Evolutionary conservation across 2,797 vertebrate species (phyloP), one percentile per base, ranked within the genome.

Genomic region (Octomys mimax): DNA sequence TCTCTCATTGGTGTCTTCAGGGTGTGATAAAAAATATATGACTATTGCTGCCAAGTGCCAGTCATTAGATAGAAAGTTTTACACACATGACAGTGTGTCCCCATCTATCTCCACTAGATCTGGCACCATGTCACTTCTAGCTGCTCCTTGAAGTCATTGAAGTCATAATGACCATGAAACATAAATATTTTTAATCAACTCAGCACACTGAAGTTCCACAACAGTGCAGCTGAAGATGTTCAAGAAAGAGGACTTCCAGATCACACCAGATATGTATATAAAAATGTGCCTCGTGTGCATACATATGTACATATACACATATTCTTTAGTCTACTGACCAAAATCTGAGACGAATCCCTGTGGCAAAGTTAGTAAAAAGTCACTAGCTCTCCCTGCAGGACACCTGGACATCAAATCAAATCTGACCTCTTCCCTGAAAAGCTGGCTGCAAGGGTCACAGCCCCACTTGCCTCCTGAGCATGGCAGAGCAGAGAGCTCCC

Each of bases 301-400:
- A 66, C 33, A 36, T 22, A 36, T 1, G 36, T n/a, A 70, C n/a
- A 9, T 70, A 70, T 19, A 36, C 19, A 70, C 19, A 21, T 22
- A n/a, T 36, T 88, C 10, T 70, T 95, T 52, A 61, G 84, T 70
- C 21, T 81, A 52, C 36, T 59, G 26, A 31, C 81, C 84, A 82
- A 83, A 93, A 49, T 31, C 7, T 33, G 70, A 89, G 81, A 42
- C 24, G 22, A 33, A 26, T 79, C 24, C n/a, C 64, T 39, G 0
- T 21, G 26, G 18, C 6, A n/a, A 59, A 79, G 54, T 77, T 94
- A 57, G 62, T 77, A 96, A 57, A 91, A 81, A 89, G 13, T 89
- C 39, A 78, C 61, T 70, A 62, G 77, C 19, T 36, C n/a, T 36
- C 31, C 54, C 28, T 19, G 18, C 21, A 36, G 49, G 26, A n/a